These are phyloP conservation scores for Phengaris arion DNA, from an alignment of 2,888 invertebrate genomes.

Conservation along the genomic window DNA sequence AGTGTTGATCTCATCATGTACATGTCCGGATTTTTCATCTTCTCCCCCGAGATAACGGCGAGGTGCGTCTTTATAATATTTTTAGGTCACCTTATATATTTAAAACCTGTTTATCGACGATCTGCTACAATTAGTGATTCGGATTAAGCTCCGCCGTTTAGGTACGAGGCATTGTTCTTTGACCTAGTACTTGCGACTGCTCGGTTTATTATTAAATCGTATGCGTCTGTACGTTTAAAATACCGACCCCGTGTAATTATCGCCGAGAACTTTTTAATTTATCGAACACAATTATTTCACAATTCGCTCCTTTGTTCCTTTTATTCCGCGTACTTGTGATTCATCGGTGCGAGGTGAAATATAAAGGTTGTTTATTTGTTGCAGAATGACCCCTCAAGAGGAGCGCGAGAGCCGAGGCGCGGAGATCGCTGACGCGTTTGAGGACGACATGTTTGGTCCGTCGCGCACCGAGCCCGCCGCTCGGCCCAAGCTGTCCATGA, in stretches of 20 bases:
- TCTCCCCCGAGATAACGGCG: slow-evolving; percentile 68
- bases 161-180: slow-evolving; percentile 68
- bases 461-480: slow-evolving; percentile 82
- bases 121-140: slow-evolving; percentile 32
- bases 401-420: slow-evolving; percentile 73
- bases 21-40: slow-evolving; percentile 74
- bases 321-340: not conserved
- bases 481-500: slow-evolving; percentile 89
- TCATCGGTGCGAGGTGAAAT: slow-evolving; percentile 1
- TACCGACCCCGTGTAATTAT: slow-evolving; percentile 23
- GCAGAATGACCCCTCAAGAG: slow-evolving; percentile 78
- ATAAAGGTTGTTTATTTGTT: slow-evolving; percentile 51
- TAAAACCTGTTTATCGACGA: slow-evolving; percentile 44
- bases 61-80: slow-evolving; percentile 64
- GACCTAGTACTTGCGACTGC: slow-evolving; percentile 59
- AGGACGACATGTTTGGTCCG: slow-evolving; percentile 87
- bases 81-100: slow-evolving; percentile 44
- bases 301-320: slow-evolving; percentile 9
- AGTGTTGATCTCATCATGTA: slow-evolving; percentile 60
- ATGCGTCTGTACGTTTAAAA: slow-evolving; percentile 39
- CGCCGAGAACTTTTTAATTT: slow-evolving; percentile 21
- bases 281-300: slow-evolving; percentile 16
- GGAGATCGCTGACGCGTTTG: slow-evolving; percentile 76
- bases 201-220: slow-evolving; percentile 42
- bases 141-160: slow-evolving; percentile 57